A percentile compares a stretch with the other conserved stretches of the same genome.
phyloP scores from a whole-genome alignment of 2,888 invertebrate species.

The Drosophila mayaguana region DNA sequence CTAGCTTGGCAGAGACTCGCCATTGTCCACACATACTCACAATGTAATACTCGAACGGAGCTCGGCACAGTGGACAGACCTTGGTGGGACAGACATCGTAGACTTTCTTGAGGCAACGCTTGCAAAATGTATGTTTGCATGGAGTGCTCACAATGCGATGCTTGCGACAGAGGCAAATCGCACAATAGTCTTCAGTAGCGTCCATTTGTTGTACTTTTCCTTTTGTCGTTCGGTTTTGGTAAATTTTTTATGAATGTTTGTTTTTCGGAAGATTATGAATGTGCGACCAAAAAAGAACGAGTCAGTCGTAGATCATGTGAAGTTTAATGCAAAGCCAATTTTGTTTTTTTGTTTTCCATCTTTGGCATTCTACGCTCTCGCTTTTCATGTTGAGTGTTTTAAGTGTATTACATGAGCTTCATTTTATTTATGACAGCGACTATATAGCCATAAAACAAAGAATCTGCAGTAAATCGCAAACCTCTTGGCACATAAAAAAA shows the following conservation, averaged over 20 bases:
- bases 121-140: constrained; percentile 62
- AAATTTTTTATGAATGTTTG: background rate
- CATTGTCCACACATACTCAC: constrained; percentile 41
- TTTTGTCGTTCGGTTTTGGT: constrained; percentile 1
- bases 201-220: constrained; percentile 31
- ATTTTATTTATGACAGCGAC: constrained; percentile 53
- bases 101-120: constrained; percentile 45
- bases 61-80: constrained; percentile 58
- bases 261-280: background rate
- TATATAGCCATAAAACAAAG: constrained; percentile 17
- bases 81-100: constrained; percentile 42
- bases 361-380: background rate
- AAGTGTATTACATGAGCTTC: constrained; percentile 43
- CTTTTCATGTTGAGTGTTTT: constrained; percentile 17
- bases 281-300: constrained; percentile 16
- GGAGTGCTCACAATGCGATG: constrained; percentile 45
- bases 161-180: constrained; percentile 50
- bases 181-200: constrained; percentile 35
- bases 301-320: constrained; percentile 19
- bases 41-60: constrained; percentile 58
- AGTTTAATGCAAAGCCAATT: constrained; percentile 27
- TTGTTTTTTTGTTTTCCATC: background rate
- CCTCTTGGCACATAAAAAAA: constrained; percentile 9
- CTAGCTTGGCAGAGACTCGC: no score
- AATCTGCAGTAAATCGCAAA: constrained; percentile 45